Conservation (phyloP, 2,888 invertebrate genomes). For the Oscheius myriophilus region DNA sequence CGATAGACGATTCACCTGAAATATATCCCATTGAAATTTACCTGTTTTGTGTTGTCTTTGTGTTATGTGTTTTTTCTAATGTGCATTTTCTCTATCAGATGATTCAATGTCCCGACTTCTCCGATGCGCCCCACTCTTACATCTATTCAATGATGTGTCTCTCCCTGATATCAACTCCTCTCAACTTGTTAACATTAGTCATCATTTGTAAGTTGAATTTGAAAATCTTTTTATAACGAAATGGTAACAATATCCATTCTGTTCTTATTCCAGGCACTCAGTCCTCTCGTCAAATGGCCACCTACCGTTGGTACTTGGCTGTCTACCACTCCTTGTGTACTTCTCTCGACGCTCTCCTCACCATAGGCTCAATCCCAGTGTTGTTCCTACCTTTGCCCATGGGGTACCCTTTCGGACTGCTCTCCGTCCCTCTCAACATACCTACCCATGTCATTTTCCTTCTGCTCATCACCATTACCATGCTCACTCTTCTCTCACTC, state of each 20-base stretch:
- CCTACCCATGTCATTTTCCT: constrained; percentile 5
- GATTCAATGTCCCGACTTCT: constrained; percentile 10
- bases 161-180: not conserved
- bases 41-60: too few species aligned
- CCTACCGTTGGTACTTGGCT: not conserved
- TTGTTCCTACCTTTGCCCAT: constrained; percentile 14
- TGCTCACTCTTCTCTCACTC: constrained; percentile 1
- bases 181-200: not conserved
- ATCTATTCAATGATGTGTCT: not conserved
- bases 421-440: constrained; percentile 5
- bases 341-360: constrained; percentile 3
- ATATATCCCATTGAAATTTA: too few species aligned
- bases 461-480: not conserved
- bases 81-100: not conserved
- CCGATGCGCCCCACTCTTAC: constrained; percentile 1
- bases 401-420: constrained; percentile 13
- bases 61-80: too few species aligned
- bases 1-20: too few species aligned
- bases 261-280: not conserved
- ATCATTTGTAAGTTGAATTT: not conserved
- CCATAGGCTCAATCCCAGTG: constrained; percentile 9
- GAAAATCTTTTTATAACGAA: too few species aligned
- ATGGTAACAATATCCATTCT: too few species aligned
- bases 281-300: constrained; percentile 6
- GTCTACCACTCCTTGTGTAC: not conserved